Evolutionary conservation across 1,140 invertebrate genomes (phyloP).

Genomic region (Muscidifurax raptorellus): DNA sequence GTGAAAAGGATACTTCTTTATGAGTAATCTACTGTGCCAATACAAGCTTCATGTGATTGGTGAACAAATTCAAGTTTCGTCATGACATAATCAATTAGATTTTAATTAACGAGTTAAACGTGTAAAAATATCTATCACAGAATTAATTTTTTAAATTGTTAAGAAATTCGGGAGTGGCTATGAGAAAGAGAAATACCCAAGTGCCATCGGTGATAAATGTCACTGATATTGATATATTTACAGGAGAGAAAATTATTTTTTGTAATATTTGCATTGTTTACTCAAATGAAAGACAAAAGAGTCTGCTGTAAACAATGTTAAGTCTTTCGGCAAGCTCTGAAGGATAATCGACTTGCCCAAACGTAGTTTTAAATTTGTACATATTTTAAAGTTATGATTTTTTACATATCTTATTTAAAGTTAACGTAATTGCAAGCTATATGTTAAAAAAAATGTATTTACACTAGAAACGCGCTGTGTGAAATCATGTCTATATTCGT

Average conservation of each 20-base stretch:
- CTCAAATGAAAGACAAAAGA: neutral
- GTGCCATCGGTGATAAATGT: conserved; percentile 38
- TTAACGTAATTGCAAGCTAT: neutral
- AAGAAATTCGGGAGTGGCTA: conserved; percentile 2
- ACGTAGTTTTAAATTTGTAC: conserved; percentile 39
- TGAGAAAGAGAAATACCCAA: conserved; percentile 31
- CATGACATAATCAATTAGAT: neutral
- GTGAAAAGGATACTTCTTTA: conserved; percentile 58
- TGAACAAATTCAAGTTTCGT: neutral
- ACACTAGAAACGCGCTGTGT: neutral
- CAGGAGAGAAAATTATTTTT: conserved; percentile 35
- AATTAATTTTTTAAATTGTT: conserved; percentile 9
- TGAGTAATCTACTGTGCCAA: conserved; percentile 30
- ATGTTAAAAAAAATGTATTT: neutral
- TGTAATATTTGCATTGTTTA: conserved; percentile 39
- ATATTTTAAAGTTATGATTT: conserved; percentile 46
- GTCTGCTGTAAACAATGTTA: conserved; percentile 19
- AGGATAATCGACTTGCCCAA: conserved; percentile 21
- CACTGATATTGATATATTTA: neutral
- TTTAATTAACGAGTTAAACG: neutral
- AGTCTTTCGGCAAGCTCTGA: conserved; percentile 8
- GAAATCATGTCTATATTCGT: neutral
- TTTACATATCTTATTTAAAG: conserved; percentile 27
- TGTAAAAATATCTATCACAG: neutral
- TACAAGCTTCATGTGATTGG: neutral